Evolutionary conservation across 2,113 vertebrate species (phyloP).

Genomic region (Anser cygnoides): DNA sequence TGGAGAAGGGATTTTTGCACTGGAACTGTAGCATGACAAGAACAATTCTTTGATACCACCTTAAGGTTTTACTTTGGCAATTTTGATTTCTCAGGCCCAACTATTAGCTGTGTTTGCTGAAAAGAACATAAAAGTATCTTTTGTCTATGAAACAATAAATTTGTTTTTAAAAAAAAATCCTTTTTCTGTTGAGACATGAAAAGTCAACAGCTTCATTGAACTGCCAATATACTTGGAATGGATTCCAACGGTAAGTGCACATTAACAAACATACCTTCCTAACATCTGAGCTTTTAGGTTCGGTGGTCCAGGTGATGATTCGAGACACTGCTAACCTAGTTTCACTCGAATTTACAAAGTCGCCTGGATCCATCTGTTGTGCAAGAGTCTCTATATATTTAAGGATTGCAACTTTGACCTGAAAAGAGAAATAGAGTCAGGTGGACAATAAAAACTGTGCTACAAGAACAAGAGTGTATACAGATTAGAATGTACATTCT

Average conservation of each 20-base stretch:
- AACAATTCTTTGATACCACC: not conserved
- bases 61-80: not conserved
- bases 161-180: too few relatives aligned
- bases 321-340: conserved; percentile 94
- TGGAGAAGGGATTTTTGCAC: not conserved
- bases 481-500: not conserved
- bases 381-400: conserved; percentile 96
- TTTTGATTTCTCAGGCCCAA: too few relatives aligned
- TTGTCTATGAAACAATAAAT: too few relatives aligned
- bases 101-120: too few relatives aligned
- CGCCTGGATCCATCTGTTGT: conserved; percentile 94
- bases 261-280: conserved; percentile 83
- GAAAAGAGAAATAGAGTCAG: conserved; percentile 51
- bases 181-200: too few relatives aligned
- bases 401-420: conserved; percentile 97
- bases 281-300: conserved; percentile 96
- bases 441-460: not conserved
- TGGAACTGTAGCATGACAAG: not conserved
- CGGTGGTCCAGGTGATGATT: conserved; percentile 97
- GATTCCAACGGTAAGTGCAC: not conserved
- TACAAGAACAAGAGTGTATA: not conserved
- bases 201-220: not conserved
- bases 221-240: not conserved
- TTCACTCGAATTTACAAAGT: conserved; percentile 97
- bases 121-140: too few relatives aligned